Evolutionary conservation across 2,888 invertebrate genomes (phyloP), one percentile per base, ranked within the genome.

Genomic region (Coleophora deauratella): DNA sequence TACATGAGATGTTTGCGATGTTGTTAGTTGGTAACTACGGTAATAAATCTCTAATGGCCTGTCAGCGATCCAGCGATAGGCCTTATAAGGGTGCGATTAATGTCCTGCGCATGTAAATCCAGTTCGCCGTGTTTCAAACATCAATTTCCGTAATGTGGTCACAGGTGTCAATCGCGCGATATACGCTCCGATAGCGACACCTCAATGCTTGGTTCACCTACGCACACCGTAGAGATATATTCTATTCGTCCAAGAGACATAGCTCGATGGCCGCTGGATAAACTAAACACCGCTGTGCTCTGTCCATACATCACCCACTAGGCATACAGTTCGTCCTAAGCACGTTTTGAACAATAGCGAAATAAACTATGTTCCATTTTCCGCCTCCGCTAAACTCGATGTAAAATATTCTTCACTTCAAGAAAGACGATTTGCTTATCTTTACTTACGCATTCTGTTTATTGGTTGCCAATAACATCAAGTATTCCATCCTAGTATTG

Each of bases 321-420:
- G 55, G 56, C 57, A 67, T 66, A 69, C 55, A 51, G 44, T 54
- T 56, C 55, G 59, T 62, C 70, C 67, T 66, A 71, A 71, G 57
- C 70, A 63, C 59, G 57, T 61, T 63, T 55, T 46, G 60, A 68
- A 81, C 80, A 81, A 79, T 79, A 73, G 76, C 65, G 64, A 72
- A 70, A 79, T 80, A 80, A 79, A 81, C 66, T 54, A 71, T 62
- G 64, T 70, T 63, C 61, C 46, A 65, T 67, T 69, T 71, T 56
- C 62, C 68, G 71, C 71, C 66, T 71, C 62, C 60, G 67, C 67
- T 55, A 46, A 60, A 65, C 51, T 54, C 49, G 47, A 58, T 52
- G 50, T 55, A 48, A 59, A 68, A 62, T 62, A 63, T 65, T 59
- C 51, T 52, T 58, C 51, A 52, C 44, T 49, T 49, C 50, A 11